These are phyloP conservation scores for Anguilla obscura DNA, from an alignment of 2,797 vertebrate species.

Conservation along the genomic window DNA sequence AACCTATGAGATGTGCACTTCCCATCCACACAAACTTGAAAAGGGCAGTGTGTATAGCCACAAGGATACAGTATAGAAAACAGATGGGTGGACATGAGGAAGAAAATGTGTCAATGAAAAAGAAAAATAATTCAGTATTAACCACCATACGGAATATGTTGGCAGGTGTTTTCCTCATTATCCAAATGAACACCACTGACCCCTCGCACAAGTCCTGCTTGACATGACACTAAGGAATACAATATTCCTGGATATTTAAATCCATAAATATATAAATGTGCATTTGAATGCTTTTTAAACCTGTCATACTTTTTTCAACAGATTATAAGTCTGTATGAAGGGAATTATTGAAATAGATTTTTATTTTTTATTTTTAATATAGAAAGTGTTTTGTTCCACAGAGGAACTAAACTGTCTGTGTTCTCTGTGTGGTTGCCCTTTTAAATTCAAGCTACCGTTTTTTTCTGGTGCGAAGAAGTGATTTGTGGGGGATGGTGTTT, in stretches of 20 bases:
- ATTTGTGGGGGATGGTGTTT: conserved; percentile 27
- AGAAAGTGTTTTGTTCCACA: background rate
- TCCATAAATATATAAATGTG: background rate
- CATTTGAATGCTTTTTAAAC: background rate
- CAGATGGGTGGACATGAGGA: background rate
- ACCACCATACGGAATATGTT: background rate
- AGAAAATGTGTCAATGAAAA: background rate
- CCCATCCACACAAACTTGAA: too few species aligned
- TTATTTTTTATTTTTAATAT: background rate
- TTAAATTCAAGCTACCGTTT: conserved; percentile 20
- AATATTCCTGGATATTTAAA: background rate
- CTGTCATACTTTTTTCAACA: background rate
- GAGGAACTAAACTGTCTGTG: background rate
- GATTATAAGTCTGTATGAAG: background rate
- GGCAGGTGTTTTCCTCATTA: background rate
- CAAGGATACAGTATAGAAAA: background rate
- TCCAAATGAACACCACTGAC: background rate
- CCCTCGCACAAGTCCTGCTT: background rate
- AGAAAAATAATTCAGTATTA: background rate
- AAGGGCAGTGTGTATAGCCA: background rate
- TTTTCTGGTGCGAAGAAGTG: background rate
- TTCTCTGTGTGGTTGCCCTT: conserved; percentile 24
- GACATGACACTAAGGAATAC: background rate
- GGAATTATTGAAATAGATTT: background rate
- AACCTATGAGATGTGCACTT: background rate